Evolutionary conservation across 2,888 invertebrate species (phyloP), one percentile per base, ranked within the genome.

Genomic region (Dorcus hopei): DNA sequence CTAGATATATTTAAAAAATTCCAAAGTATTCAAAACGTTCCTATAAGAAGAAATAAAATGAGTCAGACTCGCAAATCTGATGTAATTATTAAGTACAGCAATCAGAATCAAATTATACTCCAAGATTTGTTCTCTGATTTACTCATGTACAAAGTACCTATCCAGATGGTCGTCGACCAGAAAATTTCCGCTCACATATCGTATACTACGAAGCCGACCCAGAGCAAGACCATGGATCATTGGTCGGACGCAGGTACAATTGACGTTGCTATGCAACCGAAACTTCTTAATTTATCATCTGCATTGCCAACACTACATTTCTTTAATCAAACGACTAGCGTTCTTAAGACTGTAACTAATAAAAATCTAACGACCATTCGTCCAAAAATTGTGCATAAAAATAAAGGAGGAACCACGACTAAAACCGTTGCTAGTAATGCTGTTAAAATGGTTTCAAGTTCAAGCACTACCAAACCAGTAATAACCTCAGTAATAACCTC

Each of bases 61-160:
- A 38, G 52, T 9, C 59, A 59, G 26, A 55, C 59, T 3, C 54
- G 55, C 3, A 54, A 56, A 9, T 40, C 54, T 4, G 52, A 51
- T 14, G 50, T 52, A n/a, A 39, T 43, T 33, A 52, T 56, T 11
- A 45, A 41, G 19, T 52, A 56, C 49, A 38, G 52, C 41, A 52
- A 56, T 16, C 42, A 49, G 26, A 52, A 55, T 38, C 55, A 59
- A 38, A 59, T 56, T 40, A 49, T 55, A 38, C 42, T 59, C 48
- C 52, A 59, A 9, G 55, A 59, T 41, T 52, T 56, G 52, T 52
- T 52, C 48, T 42, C 45, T n/a, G 59, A 59, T 38, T 43, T 59
- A 7, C 55, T 38, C 43, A 51, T 52, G 59, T 59, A 56, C 39
- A 56, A 56, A 49, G 47, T 59, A 49, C 59, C 59, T 41, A 52